Conservation (phyloP, 2,113 vertebrate genomes). For the Sporophila hypoxantha region DNA sequence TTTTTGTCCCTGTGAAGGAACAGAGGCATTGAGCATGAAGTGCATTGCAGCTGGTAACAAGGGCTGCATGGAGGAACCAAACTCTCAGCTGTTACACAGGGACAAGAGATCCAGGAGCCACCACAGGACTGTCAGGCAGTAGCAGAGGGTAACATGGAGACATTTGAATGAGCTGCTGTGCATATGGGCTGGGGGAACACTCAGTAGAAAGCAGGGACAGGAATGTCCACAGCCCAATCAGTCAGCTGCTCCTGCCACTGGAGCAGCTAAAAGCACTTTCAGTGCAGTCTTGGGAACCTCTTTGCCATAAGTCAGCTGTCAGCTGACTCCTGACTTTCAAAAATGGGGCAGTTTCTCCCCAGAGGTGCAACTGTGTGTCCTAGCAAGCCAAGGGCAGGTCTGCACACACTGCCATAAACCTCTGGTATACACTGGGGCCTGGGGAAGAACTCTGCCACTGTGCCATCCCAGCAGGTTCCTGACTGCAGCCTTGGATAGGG, state of each 20-base stretch:
- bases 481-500: background rate
- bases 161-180: background rate
- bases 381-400: background rate
- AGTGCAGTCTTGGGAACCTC: background rate
- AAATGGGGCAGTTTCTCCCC: background rate
- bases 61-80: background rate
- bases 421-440: accelerated
- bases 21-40: background rate
- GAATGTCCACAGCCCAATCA: background rate
- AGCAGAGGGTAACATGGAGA: background rate
- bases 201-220: background rate
- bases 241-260: background rate
- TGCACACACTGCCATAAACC: accelerated
- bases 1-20: background rate
- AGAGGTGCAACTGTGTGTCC: background rate
- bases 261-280: background rate
- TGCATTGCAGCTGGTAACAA: background rate
- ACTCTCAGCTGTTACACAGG: background rate
- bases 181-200: too few relatives aligned
- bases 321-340: background rate
- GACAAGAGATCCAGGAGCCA: background rate
- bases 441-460: background rate
- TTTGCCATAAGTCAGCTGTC: background rate
- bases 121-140: accelerated
- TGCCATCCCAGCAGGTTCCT: background rate